Evolutionary conservation across 1,140 invertebrate genomes (phyloP).

Genomic region (Nymphalis io): DNA sequence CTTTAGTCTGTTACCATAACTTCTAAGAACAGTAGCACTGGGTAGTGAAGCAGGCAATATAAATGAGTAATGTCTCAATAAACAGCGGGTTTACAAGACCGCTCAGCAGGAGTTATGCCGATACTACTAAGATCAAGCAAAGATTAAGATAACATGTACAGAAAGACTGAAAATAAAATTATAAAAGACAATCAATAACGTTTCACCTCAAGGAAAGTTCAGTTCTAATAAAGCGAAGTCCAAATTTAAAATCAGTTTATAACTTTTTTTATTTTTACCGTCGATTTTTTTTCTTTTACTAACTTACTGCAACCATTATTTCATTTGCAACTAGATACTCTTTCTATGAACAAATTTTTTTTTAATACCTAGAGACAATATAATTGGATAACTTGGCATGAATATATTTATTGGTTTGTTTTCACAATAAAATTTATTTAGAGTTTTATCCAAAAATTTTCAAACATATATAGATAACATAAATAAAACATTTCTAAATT

Average conservation of each 20-base stretch:
- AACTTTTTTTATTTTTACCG: no score
- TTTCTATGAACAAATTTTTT: no score
- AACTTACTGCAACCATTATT: no score
- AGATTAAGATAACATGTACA: conserved; percentile 15
- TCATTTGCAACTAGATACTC: no score
- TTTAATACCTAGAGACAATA: no score
- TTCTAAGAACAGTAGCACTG: conserved; percentile 24
- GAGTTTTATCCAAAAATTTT: neutral
- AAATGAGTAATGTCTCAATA: conserved; percentile 42
- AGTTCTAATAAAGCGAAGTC: neutral
- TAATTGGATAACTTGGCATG: no score
- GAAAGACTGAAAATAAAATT: neutral
- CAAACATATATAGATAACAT: neutral
- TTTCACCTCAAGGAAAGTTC: neutral
- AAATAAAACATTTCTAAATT: neutral
- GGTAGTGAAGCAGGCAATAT: conserved; percentile 32
- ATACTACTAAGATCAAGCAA: conserved; percentile 16
- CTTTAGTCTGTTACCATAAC: conserved; percentile 14
- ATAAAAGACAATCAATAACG: neutral
- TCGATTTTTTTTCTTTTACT: no score
- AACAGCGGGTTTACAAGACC: conserved; percentile 39
- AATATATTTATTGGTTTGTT: neutral
- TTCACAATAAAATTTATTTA: neutral
- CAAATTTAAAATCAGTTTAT: neutral
- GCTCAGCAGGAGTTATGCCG: conserved; percentile 28